phyloP scores from a whole-genome alignment of 2,888 invertebrate genomes.

The Watsonalla binaria region DNA sequence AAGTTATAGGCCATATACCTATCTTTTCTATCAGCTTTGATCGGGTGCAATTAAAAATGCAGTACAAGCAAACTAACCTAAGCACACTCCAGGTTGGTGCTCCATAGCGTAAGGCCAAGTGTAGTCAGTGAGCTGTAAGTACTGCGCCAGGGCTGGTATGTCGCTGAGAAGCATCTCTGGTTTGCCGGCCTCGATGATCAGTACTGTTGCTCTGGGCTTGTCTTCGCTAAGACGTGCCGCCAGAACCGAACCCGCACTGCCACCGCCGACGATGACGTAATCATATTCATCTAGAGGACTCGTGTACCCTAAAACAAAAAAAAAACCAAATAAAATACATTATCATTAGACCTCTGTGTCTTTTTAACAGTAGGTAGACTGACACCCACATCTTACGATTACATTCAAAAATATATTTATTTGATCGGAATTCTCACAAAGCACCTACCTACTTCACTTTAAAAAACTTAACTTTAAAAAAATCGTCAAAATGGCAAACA shows the following conservation, averaged over 20 bases:
- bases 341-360: too few relatives aligned
- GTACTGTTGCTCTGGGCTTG: conserved; percentile 70
- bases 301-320: conserved; percentile 36
- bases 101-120: conserved; percentile 82
- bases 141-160: conserved; percentile 77
- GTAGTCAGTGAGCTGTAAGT: conserved; percentile 78
- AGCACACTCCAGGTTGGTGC: conserved; percentile 77
- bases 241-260: conserved; percentile 84
- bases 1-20: too few relatives aligned
- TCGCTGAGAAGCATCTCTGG: conserved; percentile 74
- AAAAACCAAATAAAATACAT: neutral
- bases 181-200: conserved; percentile 82
- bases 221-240: conserved; percentile 84
- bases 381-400: too few relatives aligned
- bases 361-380: too few relatives aligned
- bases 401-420: too few relatives aligned
- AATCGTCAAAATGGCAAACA: too few relatives aligned
- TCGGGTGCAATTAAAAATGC: too few relatives aligned
- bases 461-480: too few relatives aligned
- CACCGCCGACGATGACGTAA: conserved; percentile 84
- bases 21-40: too few relatives aligned
- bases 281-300: conserved; percentile 76
- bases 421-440: too few relatives aligned
- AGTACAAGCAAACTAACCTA: conserved; percentile 38
- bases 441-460: too few relatives aligned